Conservation (phyloP, 23 tunicate genomes). For the Clavelina lepadiformis region DNA sequence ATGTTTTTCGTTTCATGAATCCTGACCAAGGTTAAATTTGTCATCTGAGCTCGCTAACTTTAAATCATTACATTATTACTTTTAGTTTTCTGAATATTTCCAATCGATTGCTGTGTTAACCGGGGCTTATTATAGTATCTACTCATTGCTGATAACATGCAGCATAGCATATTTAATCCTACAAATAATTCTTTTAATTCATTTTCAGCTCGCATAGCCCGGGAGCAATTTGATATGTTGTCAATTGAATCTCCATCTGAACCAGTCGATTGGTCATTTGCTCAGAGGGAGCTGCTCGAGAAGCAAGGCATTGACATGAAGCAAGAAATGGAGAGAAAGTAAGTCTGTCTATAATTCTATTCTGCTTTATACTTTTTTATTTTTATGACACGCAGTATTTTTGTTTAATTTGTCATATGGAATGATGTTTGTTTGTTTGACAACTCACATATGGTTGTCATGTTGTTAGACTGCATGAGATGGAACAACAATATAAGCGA, state of each 20-base stretch:
- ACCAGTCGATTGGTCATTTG: slow-evolving; percentile 97
- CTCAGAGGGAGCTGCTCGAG: slow-evolving; percentile 83
- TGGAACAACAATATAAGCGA: slow-evolving; percentile 79
- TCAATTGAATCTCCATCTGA: slow-evolving; percentile 56
- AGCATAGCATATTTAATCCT: background rate
- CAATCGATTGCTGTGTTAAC: background rate
- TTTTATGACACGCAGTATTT: background rate
- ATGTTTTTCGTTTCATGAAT: slow-evolving; percentile 95
- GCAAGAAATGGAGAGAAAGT: slow-evolving; percentile 87
- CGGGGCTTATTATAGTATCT: background rate
- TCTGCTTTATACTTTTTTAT: background rate
- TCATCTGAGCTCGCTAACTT: no score
- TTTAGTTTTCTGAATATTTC: background rate
- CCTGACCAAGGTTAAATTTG: slow-evolving; percentile 99
- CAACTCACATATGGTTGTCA: no score
- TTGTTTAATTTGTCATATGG: background rate
- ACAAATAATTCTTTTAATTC: no score
- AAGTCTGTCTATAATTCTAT: background rate
- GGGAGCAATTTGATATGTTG: slow-evolving; percentile 22
- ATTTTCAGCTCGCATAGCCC: slow-evolving; percentile 32
- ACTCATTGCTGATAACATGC: background rate
- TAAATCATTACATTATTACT: background rate
- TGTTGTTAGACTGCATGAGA: slow-evolving; percentile 56
- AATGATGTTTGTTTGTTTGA: background rate
- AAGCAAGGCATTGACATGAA: slow-evolving; percentile 98